Evolutionary conservation across 2,888 invertebrate genomes (phyloP).

Genomic region (Dastarcus helophoroides): DNA sequence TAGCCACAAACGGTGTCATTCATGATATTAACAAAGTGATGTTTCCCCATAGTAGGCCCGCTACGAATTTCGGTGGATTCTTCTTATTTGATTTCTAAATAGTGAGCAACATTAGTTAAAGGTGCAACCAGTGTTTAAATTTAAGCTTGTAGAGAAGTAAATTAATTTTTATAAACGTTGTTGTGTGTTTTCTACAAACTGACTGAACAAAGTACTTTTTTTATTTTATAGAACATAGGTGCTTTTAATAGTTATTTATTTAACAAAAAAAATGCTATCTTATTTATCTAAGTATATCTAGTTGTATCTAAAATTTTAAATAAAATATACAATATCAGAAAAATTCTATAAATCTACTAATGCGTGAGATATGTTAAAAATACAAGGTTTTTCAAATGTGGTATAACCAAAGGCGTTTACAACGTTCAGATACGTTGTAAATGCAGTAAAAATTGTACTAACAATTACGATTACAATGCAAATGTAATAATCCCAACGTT

Average conservation of each 20-base stretch:
- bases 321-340: too few relatives aligned
- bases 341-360: slow-evolving; percentile 20
- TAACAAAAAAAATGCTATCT: neutral
- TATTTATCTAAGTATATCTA: neutral
- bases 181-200: slow-evolving; percentile 4
- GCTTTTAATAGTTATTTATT: slow-evolving; percentile 1
- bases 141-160: too few relatives aligned
- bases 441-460: slow-evolving; percentile 52
- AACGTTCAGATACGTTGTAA: slow-evolving; percentile 62
- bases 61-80: slow-evolving; percentile 25
- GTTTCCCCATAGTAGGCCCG: slow-evolving; percentile 30
- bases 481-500: slow-evolving; percentile 22
- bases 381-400: slow-evolving; percentile 60
- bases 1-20: slow-evolving; percentile 47
- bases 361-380: slow-evolving; percentile 44
- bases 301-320: neutral
- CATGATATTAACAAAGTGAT: slow-evolving; percentile 45
- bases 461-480: slow-evolving; percentile 46
- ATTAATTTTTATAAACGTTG: slow-evolving; percentile 3
- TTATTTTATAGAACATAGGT: neutral
- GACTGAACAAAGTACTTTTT: slow-evolving; percentile 10
- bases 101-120: neutral
- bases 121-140: too few relatives aligned
- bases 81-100: slow-evolving; percentile 32
- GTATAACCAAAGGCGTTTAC: slow-evolving; percentile 51